Evolutionary conservation across 2,113 vertebrate species (phyloP), one percentile per base, ranked within the genome.

Genomic region (Raphicerus campestris): DNA sequence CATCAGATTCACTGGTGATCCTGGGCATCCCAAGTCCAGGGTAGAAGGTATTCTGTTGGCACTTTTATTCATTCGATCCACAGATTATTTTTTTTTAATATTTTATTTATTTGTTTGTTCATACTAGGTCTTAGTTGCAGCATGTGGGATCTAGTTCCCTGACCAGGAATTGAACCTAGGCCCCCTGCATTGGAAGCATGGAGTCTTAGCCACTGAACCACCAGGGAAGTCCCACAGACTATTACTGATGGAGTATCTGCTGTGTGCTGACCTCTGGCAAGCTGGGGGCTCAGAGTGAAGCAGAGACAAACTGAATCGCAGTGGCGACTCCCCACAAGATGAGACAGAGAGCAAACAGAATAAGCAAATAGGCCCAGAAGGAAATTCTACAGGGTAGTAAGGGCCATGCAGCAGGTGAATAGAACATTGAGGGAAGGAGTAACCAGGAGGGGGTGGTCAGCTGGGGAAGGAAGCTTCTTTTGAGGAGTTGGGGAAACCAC

Each of bases 381-480:
- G 35, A 10, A 35, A 39, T 13, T 53, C 8, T 73, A 35, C 53
- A 2, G 19, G 7, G 22, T 6, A 14, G 30, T 6, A 22, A 8
- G 7, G 60, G 6, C 35, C 2, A 7, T 28, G 61, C 39, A 9
- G 60, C 45, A 49, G 56, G 13, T 8, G 19, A 14, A 9, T 2
- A 45, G 49, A 10, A 15, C 0, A 3, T 0, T n/a, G 49, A 24
- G 66, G 39, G 39, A 16, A 0, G 5, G 10, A 14, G 32, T 1
- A 26, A 24, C 56, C 47, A 39, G n/a, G 58, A 63, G 30, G 39
- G 19, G 28, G n/a, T 22, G 47, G 17, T 14, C 56, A 6, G 30
- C 6, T n/a, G 7, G 66, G 32, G 28, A 39, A 56, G 42, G 75
- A 3, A 20, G 26, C 51, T 39, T 22, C 53, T 22, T 83, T 30